phyloP scores from a whole-genome alignment of 2,888 invertebrate species.

The Parelbella ahira region DNA sequence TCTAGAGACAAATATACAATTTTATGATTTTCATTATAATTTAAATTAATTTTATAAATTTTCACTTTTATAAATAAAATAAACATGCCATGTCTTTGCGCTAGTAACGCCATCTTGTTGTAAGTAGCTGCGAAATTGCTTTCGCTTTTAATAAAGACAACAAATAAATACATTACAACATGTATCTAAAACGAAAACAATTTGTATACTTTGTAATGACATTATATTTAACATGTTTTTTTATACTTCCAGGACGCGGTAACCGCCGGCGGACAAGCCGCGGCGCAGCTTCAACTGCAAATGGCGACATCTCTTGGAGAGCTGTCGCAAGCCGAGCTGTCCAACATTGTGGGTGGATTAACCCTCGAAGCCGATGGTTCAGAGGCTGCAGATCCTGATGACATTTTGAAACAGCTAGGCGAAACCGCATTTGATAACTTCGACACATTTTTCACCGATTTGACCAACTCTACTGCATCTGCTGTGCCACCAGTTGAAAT shows the following conservation, averaged over 20 bases:
- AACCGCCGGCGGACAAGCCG: constrained; percentile 77
- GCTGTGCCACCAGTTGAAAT: constrained; percentile 81
- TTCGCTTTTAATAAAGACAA: no score
- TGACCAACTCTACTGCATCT: constrained; percentile 86
- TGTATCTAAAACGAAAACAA: no score
- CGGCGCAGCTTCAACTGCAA: constrained; percentile 70
- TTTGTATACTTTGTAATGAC: no score
- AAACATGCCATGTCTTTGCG: no score
- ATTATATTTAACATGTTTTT: no score
- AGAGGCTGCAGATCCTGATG: constrained; percentile 84
- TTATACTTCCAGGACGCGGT: constrained; percentile 81
- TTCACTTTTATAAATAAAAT: no score
- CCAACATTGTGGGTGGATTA: constrained; percentile 83
- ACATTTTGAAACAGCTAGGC: constrained; percentile 89
- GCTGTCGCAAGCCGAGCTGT: constrained; percentile 85
- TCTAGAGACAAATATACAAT: no score
- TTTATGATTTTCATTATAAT: no score
- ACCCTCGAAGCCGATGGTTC: constrained; percentile 71
- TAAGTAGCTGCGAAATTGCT: no score
- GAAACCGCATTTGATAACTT: constrained; percentile 92
- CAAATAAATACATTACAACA: no score
- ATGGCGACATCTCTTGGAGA: constrained; percentile 82
- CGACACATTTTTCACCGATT: constrained; percentile 89
- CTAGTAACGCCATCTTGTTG: no score
- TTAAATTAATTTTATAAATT: no score